Evolutionary conservation across 2,113 vertebrate species (phyloP), one percentile per base, ranked within the genome.

Genomic region (Connochaetes taurinus): DNA sequence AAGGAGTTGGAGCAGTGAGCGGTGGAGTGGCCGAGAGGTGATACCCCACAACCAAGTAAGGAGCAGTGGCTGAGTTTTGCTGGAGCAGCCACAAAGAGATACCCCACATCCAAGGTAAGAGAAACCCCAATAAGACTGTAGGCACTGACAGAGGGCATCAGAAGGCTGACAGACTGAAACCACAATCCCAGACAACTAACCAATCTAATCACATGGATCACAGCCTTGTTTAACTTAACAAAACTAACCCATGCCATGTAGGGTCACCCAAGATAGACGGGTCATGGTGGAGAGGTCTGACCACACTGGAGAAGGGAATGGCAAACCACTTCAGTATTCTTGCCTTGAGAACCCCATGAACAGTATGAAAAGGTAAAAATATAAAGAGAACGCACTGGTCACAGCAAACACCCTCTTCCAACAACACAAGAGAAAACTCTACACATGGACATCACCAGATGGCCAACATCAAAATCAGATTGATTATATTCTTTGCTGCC

Each of bases 21-120:
- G 5, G 9, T 5, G 19, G n/a, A 71, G 9, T 0, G 2, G 64
- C 9, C 0, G 0, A 40, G 19, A 71, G 4, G 17, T 36, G n/a
- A 71, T 23, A 23, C 67, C n/a, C 17, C n/a, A 71, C 2, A 5
- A 36, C 67, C n/a, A 40, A 71, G 19, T 71, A 71, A 12, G 19
- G 9, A 36, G n/a, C 67, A 36, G n/a, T 23, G 19, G n/a, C 5
- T 71, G 2, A 1, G 19, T n/a, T 71, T 36, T 71, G 33, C n/a
- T 40, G n/a, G n/a, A 71, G 67, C 9, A 12, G 67, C 17, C 64
- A 23, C 36, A 5, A 67, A 67, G 33, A 67, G 64, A 36, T 36
- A 12, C 9, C n/a, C 5, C 19, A 71, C 0, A 0, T 71, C 19
- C 67, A 71, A 71, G 17, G 9, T 36, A 36, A 71, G 67, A 40